Evolutionary conservation across 1,140 invertebrate species (phyloP).

Genomic region (Vollenhovia emeryi): DNA sequence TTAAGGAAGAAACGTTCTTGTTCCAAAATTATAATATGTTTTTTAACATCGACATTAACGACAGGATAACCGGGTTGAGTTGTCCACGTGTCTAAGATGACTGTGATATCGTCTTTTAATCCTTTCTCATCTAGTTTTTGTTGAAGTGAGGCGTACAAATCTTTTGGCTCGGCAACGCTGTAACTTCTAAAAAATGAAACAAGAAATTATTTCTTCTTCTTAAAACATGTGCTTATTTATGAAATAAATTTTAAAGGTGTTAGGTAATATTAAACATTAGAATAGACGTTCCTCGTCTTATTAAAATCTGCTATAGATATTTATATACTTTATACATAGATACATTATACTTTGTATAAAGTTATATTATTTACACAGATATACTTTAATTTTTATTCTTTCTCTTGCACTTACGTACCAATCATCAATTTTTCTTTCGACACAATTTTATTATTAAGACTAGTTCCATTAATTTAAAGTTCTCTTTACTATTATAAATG

Average conservation of each 20-base stretch:
- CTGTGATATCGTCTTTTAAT: conserved; percentile 86
- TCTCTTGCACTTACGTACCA: too few species aligned
- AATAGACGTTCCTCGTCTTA: background rate
- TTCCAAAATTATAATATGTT: conserved; percentile 78
- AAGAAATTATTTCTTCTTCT: background rate
- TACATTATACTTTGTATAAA: too few species aligned
- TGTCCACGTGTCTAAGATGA: conserved; percentile 94
- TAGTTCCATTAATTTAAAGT: too few species aligned
- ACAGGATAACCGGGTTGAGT: conserved; percentile 93
- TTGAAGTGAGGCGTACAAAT: conserved; percentile 90
- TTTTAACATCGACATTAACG: conserved; percentile 86
- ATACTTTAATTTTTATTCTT: background rate
- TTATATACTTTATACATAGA: too few species aligned
- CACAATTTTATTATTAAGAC: too few species aligned
- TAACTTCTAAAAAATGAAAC: conserved; percentile 85
- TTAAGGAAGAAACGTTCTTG: conserved; percentile 86
- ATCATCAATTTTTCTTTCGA: too few species aligned
- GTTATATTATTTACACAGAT: too few species aligned
- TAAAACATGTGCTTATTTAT: background rate
- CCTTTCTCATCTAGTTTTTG: conserved; percentile 83
- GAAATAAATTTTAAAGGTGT: background rate
- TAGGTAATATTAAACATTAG: background rate
- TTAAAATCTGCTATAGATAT: too few species aligned
- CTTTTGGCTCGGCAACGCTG: conserved; percentile 89
- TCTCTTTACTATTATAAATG: too few species aligned